Percentiles rank a stretch among this genome's conserved stretches.
phyloP scores from a whole-genome alignment of 2,797 vertebrate species.

The Acropternis orthonyx region DNA sequence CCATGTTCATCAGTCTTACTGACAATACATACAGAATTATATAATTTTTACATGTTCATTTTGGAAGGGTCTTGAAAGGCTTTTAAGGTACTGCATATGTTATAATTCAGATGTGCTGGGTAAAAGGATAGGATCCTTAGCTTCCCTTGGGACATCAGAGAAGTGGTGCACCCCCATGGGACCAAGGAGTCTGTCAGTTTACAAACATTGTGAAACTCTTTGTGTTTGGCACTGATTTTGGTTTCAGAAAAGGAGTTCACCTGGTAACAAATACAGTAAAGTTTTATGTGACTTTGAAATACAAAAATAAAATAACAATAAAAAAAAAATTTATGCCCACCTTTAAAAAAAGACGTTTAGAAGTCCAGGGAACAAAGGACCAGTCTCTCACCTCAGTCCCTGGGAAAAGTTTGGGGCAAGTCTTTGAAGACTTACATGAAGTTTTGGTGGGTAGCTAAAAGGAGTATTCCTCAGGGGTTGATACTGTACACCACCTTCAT shows the following conservation, averaged over 20 bases:
- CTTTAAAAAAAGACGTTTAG: neutral
- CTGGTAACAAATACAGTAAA: neutral
- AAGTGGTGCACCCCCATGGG: neutral
- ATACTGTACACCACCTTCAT: neutral
- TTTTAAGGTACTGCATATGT: neutral
- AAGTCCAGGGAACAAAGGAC: neutral
- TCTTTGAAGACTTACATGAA: neutral
- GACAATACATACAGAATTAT: neutral
- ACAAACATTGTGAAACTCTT: neutral
- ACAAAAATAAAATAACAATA: neutral
- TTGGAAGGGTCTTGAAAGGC: neutral
- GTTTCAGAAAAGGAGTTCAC: neutral
- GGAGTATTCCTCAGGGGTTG: neutral
- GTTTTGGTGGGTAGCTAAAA: neutral
- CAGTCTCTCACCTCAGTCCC: neutral
- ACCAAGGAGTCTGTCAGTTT: neutral
- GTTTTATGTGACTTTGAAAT: neutral
- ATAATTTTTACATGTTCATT: neutral
- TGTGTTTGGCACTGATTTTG: neutral
- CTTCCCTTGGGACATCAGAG: neutral
- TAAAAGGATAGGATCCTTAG: neutral
- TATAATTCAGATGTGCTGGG: neutral
- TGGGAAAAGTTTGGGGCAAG: neutral
- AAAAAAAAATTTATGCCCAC: neutral
- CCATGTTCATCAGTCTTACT: neutral